Evolutionary conservation across 1,140 invertebrate species (phyloP).

Genomic region (Magallana ariakensis): DNA sequence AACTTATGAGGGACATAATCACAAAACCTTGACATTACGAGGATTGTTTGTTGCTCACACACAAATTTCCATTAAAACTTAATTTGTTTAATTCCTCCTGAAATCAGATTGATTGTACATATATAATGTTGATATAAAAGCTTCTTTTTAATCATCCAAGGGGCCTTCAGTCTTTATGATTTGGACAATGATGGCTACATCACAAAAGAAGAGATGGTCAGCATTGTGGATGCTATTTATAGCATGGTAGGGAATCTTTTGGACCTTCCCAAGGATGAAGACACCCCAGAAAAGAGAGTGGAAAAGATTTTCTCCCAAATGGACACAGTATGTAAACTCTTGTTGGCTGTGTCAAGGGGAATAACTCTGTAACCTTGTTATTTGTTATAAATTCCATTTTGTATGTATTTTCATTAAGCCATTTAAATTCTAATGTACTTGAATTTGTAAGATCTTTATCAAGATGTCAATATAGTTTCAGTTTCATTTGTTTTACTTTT

Average conservation of each 20-base stretch:
- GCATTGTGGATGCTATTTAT: conserved; percentile 99
- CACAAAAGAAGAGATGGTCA: conserved; percentile 98
- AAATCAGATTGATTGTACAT: no score
- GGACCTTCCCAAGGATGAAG: conserved; percentile 92
- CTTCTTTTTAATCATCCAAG: conserved; percentile 82
- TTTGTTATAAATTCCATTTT: no score
- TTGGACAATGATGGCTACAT: conserved; percentile 99
- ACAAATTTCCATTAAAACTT: no score
- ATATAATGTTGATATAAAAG: neutral
- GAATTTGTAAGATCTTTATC: no score
- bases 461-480: no score
- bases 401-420: no score
- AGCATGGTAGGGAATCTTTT: conserved; percentile 98
- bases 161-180: conserved; percentile 98
- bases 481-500: neutral
- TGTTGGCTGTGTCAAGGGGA: neutral
- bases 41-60: no score
- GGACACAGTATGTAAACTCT: conserved; percentile 81
- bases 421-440: no score
- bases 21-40: no score
- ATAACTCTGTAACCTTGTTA: neutral
- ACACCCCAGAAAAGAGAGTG: conserved; percentile 83
- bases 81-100: no score
- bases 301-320: conserved; percentile 82
- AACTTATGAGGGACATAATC: no score